Percentiles rank a stretch among this genome's conserved stretches.
Conservation (phyloP, 1,140 invertebrate species). For the Helicorthomorpha holstii region DNA sequence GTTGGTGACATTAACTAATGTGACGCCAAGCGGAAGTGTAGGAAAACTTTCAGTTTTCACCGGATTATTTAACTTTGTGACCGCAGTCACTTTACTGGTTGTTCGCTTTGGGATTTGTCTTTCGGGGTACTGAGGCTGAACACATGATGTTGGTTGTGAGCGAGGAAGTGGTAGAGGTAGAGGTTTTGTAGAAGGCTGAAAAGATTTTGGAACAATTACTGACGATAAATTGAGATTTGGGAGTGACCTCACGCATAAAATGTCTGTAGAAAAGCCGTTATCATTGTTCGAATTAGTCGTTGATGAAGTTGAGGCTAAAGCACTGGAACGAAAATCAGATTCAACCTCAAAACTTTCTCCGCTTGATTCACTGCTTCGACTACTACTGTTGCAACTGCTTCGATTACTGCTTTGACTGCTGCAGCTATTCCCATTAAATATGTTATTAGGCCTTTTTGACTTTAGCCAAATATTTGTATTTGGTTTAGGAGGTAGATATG, state of each 20-base stretch:
- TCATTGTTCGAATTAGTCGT: slow-evolving; percentile 10
- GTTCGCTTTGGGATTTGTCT: not conserved
- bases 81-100: no score
- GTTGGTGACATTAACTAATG: not conserved
- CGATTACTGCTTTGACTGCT: not conserved
- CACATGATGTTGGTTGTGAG: not conserved
- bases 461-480: slow-evolving; percentile 2
- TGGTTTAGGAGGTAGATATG: slow-evolving; percentile 7
- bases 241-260: slow-evolving; percentile 12
- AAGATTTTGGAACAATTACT: no score
- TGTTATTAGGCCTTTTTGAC: not conserved
- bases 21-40: not conserved
- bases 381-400: not conserved
- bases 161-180: not conserved
- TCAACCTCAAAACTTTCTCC: slow-evolving; percentile 11
- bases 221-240: slow-evolving; percentile 12
- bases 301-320: slow-evolving; percentile 11
- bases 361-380: slow-evolving; percentile 5
- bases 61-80: not conserved
- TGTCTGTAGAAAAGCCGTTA: slow-evolving; percentile 2
- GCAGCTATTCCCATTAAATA: not conserved
- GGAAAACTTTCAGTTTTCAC: not conserved
- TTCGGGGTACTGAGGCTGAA: not conserved
- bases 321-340: slow-evolving; percentile 12
- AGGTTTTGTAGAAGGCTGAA: not conserved